Conservation (phyloP, 2,888 invertebrate species). For the Stictocephala bisonia region DNA sequence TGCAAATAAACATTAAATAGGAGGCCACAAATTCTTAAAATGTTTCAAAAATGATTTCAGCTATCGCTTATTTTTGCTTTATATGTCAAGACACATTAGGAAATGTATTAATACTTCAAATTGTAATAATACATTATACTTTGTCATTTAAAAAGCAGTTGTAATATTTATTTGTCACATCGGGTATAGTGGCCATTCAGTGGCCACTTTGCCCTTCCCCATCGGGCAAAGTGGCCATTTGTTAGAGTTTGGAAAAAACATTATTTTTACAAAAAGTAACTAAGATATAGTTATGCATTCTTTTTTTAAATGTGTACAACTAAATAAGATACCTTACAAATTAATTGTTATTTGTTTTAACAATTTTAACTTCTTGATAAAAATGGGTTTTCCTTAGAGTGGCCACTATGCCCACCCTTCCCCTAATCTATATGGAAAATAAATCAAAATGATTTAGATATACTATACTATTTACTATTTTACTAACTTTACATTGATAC, state of each 20-base stretch:
- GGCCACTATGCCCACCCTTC: constrained; percentile 41
- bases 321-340: constrained; percentile 29
- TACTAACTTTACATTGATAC: too few species aligned
- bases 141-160: constrained; percentile 26
- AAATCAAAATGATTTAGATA: too few species aligned
- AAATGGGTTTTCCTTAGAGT: constrained; percentile 32
- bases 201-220: constrained; percentile 32
- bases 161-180: constrained; percentile 33
- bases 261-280: constrained; percentile 21
- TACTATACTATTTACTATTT: too few species aligned
- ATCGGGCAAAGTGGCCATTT: constrained; percentile 41
- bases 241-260: constrained; percentile 25
- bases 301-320: constrained; percentile 16
- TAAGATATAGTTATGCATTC: constrained; percentile 5
- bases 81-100: neutral
- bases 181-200: constrained; percentile 23
- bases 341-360: constrained; percentile 23
- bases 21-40: constrained; percentile 1
- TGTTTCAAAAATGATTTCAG: constrained; percentile 17
- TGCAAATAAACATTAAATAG: constrained; percentile 29
- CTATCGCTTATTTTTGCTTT: constrained; percentile 2
- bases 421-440: constrained; percentile 1
- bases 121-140: constrained; percentile 31
- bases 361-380: constrained; percentile 24
- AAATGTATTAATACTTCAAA: constrained; percentile 20